These are phyloP conservation scores for Heliconius ethilla DNA, from an alignment of 2,888 invertebrate species.

Conservation along the genomic window DNA sequence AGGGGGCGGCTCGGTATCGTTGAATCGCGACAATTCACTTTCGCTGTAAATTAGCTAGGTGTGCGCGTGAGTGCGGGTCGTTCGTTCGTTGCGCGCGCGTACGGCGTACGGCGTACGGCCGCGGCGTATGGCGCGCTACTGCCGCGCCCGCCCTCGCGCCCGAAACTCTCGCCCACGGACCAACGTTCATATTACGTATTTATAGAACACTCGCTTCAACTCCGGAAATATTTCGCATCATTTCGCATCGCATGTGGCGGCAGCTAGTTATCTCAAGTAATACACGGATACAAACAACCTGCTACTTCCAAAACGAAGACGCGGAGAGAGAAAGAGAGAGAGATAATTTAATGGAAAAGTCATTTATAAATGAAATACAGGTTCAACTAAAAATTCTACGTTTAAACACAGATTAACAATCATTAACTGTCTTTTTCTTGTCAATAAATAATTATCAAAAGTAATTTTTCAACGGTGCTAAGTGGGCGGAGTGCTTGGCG, in stretches of 20 bases:
- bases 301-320: constrained; percentile 30
- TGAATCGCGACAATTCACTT: constrained; percentile 61
- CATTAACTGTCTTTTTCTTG: neutral
- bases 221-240: constrained; percentile 83
- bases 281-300: constrained; percentile 47
- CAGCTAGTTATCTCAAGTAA: constrained; percentile 72
- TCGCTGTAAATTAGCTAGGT: constrained; percentile 50
- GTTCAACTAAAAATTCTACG: neutral
- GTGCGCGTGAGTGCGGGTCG: constrained; percentile 80
- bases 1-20: constrained; percentile 66
- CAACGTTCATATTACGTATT: constrained; percentile 77
- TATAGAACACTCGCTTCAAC: constrained; percentile 80
- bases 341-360: neutral
- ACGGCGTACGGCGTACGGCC: constrained; percentile 79
- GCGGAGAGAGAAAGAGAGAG: too few species aligned
- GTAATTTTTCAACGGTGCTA: constrained; percentile 2
- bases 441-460: neutral
- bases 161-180: constrained; percentile 79
- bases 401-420: neutral
- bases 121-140: constrained; percentile 81
- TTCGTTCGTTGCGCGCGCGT: constrained; percentile 82
- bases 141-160: constrained; percentile 65
- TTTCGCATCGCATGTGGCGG: constrained; percentile 75
- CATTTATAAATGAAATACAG: neutral
- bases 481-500: constrained; percentile 67